Evolutionary conservation across 2,888 invertebrate species (phyloP).

Genomic region (Mimachlamys varia): DNA sequence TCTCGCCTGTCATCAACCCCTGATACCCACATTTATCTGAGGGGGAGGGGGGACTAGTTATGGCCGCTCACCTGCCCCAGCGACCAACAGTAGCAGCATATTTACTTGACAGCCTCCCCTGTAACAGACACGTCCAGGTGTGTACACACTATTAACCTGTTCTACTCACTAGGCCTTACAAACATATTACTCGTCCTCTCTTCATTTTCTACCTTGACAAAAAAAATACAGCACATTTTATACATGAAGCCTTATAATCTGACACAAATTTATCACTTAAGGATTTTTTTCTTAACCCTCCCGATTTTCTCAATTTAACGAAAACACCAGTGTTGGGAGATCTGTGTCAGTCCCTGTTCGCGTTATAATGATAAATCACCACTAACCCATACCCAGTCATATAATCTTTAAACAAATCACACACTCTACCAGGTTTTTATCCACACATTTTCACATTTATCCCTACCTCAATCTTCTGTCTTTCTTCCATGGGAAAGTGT

Average conservation of each 20-base stretch:
- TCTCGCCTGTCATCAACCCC: slow-evolving; percentile 1
- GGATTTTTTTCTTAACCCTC: neutral
- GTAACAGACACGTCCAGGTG: slow-evolving; percentile 27
- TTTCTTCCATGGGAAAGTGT: neutral
- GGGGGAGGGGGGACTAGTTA: slow-evolving; percentile 4
- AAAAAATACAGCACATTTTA: neutral
- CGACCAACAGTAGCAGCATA: slow-evolving; percentile 33
- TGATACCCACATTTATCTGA: slow-evolving; percentile 18
- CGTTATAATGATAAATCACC: slow-evolving; percentile 28
- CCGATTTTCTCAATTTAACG: slow-evolving; percentile 18
- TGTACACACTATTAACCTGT: neutral
- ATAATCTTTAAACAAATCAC: slow-evolving; percentile 34
- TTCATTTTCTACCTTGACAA: neutral
- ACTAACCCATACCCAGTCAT: neutral
- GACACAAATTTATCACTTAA: neutral
- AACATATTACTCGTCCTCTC: neutral
- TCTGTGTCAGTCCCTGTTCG: neutral
- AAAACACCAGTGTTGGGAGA: slow-evolving; percentile 28
- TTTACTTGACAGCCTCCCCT: slow-evolving; percentile 19
- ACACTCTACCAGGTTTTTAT: neutral
- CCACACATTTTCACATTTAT: neutral
- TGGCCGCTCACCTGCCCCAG: slow-evolving; percentile 12
- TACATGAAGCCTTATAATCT: neutral
- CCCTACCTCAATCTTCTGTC: slow-evolving; percentile 34
- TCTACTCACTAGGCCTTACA: neutral